Percentiles rank a stretch among this genome's conserved stretches.
phyloP scores from a whole-genome alignment of 1,140 invertebrate species.

The Orius laevigatus region DNA sequence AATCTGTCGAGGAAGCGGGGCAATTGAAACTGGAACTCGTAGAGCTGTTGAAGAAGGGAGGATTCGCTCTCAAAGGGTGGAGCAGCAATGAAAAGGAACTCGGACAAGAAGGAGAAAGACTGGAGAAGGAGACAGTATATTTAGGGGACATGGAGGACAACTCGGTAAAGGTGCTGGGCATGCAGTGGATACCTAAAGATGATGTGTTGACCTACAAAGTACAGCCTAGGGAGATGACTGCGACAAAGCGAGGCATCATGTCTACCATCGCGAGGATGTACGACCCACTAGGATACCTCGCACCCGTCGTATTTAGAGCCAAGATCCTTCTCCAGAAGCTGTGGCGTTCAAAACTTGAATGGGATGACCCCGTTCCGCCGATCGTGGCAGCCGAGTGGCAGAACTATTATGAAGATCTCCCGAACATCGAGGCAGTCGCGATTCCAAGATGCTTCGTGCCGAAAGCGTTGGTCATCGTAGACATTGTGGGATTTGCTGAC shows the following conservation, averaged over 20 bases:
- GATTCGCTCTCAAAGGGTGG: too few relatives aligned
- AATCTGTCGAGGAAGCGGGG: too few relatives aligned
- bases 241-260: conserved; percentile 20
- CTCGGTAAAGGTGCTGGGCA: too few relatives aligned
- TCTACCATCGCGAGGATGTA: conserved; percentile 21
- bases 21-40: too few relatives aligned
- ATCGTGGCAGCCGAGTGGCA: neutral
- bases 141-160: too few relatives aligned
- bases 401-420: neutral
- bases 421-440: neutral
- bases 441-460: neutral
- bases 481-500: neutral
- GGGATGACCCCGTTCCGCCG: conserved; percentile 22
- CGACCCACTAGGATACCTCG: conserved; percentile 24
- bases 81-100: too few relatives aligned
- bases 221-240: conserved; percentile 1
- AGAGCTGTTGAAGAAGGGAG: too few relatives aligned
- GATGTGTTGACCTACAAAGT: neutral
- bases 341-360: conserved; percentile 21
- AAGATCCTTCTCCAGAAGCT: conserved; percentile 23
- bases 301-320: conserved; percentile 19
- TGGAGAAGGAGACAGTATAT: too few relatives aligned
- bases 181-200: neutral
- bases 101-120: too few relatives aligned
- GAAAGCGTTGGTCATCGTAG: neutral